Evolutionary conservation across 2,888 invertebrate species (phyloP).

Genomic region (Cynaeus angustus): DNA sequence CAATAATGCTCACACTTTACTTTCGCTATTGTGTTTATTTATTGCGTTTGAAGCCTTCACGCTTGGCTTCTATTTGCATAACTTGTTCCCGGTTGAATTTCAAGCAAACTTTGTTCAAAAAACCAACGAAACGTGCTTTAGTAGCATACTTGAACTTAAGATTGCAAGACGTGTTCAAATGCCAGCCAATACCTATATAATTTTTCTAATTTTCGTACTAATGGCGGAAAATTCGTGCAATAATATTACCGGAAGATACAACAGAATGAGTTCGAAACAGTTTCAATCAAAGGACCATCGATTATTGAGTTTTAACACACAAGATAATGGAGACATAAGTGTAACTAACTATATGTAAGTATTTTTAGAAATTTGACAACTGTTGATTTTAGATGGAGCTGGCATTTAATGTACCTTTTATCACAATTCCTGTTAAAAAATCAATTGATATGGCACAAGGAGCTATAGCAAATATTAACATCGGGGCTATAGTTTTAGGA

Average conservation of each 20-base stretch:
- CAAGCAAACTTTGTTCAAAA: slow-evolving; percentile 14
- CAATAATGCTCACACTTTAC: slow-evolving; percentile 33
- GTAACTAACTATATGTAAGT: slow-evolving; percentile 71
- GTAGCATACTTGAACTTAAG: slow-evolving; percentile 14
- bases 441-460: slow-evolving; percentile 71
- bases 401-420: slow-evolving; percentile 79
- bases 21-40: slow-evolving; percentile 44
- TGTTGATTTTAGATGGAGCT: slow-evolving; percentile 75
- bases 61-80: slow-evolving; percentile 34
- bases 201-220: slow-evolving; percentile 14
- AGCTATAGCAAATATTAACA: slow-evolving; percentile 77
- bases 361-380: slow-evolving; percentile 15
- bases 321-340: slow-evolving; percentile 73
- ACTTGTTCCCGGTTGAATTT: slow-evolving; percentile 28
- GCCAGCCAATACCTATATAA: slow-evolving; percentile 5
- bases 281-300: slow-evolving; percentile 63
- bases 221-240: slow-evolving; percentile 57
- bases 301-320: slow-evolving; percentile 75
- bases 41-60: slow-evolving; percentile 31
- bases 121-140: slow-evolving; percentile 19
- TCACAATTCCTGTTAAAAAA: slow-evolving; percentile 78
- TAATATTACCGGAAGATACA: slow-evolving; percentile 64
- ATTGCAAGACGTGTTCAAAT: slow-evolving; percentile 16
- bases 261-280: slow-evolving; percentile 60
- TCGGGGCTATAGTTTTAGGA: slow-evolving; percentile 76